A percentile compares a stretch with the other conserved stretches of the same genome.
Evolutionary conservation across 2,888 invertebrate species (phyloP).

Genomic region (Mallateleia sp.): DNA sequence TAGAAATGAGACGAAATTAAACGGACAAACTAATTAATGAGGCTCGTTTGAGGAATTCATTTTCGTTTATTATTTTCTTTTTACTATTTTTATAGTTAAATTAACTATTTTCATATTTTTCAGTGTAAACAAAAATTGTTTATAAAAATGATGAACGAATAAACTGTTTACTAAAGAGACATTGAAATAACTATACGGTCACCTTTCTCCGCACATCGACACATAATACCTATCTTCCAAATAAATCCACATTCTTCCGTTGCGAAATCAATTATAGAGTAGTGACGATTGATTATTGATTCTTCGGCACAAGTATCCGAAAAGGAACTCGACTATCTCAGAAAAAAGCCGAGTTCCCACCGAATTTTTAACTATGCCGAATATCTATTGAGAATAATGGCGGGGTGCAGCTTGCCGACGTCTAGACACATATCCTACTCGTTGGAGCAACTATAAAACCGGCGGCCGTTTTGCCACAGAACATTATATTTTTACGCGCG

Average conservation of each 20-base stretch:
- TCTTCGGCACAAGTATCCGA: constrained; percentile 43
- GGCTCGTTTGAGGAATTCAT: not conserved
- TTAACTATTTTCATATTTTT: too few species aligned
- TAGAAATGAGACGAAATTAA: constrained; percentile 58
- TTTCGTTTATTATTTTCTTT: too few species aligned
- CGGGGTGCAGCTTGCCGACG: constrained; percentile 83
- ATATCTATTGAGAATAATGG: constrained; percentile 82
- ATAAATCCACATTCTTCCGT: constrained; percentile 45
- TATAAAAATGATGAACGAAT: too few species aligned
- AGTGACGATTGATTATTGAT: constrained; percentile 62
- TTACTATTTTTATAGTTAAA: too few species aligned
- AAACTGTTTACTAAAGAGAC: too few species aligned
- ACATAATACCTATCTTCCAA: constrained; percentile 44
- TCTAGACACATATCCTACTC: constrained; percentile 86
- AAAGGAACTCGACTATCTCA: constrained; percentile 50
- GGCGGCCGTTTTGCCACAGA: constrained; percentile 81
- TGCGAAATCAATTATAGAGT: constrained; percentile 65
- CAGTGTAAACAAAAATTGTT: too few species aligned
- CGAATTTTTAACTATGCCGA: constrained; percentile 78
- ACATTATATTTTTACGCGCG: constrained; percentile 88
- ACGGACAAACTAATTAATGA: constrained; percentile 55
- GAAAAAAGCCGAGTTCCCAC: constrained; percentile 80
- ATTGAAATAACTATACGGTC: not conserved
- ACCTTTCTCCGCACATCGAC: not conserved
- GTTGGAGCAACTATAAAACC: constrained; percentile 81